Conservation (phyloP, 2,113 vertebrate species). For the Condylura cristata region DNA sequence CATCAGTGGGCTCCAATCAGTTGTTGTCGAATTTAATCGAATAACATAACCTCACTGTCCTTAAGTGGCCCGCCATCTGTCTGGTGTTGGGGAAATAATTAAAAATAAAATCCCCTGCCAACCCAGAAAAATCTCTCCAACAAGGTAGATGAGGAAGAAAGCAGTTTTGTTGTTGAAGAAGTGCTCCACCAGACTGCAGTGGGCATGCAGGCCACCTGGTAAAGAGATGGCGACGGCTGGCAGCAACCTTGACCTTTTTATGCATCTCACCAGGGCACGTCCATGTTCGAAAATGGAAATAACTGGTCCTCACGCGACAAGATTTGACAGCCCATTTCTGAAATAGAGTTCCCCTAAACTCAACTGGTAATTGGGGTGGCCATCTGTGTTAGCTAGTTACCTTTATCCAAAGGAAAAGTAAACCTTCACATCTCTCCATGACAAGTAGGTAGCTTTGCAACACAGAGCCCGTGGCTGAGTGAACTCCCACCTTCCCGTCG, state of each 20-base stretch:
- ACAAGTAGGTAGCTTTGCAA: neutral
- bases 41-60: neutral
- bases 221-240: neutral
- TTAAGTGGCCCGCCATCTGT: constrained; percentile 30
- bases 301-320: neutral
- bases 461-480: neutral
- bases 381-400: neutral
- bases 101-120: constrained; percentile 51
- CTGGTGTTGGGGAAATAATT: constrained; percentile 34
- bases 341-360: neutral
- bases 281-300: neutral
- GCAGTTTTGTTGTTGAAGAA: neutral
- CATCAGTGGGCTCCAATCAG: neutral
- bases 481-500: too few relatives aligned
- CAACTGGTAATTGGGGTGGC: neutral
- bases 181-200: neutral
- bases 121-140: neutral
- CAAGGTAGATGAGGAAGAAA: neutral
- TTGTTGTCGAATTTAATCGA: neutral
- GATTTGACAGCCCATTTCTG: neutral
- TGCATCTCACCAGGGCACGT: too few relatives aligned
- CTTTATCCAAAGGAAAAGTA: neutral
- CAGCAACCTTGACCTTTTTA: neutral
- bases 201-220: neutral
- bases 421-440: neutral